Conservation (phyloP, 1,140 invertebrate genomes). For the Drosophila oshimai region DNA sequence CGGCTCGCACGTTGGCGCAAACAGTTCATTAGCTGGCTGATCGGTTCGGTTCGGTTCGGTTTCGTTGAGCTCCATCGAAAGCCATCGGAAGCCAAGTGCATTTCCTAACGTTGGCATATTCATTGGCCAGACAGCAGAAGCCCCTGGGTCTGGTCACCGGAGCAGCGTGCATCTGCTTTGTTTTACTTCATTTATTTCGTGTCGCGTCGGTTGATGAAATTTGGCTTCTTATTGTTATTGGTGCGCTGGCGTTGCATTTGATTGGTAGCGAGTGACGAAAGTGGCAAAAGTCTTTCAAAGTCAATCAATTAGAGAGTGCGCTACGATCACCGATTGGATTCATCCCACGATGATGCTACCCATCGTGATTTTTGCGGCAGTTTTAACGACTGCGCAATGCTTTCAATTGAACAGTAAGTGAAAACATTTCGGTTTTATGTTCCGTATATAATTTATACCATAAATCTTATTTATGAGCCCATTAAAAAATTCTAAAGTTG, state of each 20-base stretch:
- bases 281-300: constrained; percentile 43
- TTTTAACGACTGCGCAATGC: constrained; percentile 34
- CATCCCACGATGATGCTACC: constrained; percentile 35
- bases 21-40: constrained; percentile 42
- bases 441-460: too few relatives aligned
- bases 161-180: constrained; percentile 31
- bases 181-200: constrained; percentile 39
- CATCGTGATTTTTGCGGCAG: constrained; percentile 34
- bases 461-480: constrained; percentile 12
- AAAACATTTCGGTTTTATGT: background rate
- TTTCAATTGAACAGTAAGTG: constrained; percentile 79
- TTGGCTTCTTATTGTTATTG: constrained; percentile 33
- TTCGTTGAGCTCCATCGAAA: constrained; percentile 28
- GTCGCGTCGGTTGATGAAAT: constrained; percentile 62
- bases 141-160: constrained; percentile 28
- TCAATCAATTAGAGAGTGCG: constrained; percentile 40
- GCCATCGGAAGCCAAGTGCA: constrained; percentile 52
- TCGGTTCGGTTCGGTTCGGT: constrained; percentile 23
- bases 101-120: constrained; percentile 72
- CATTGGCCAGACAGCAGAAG: constrained; percentile 55
- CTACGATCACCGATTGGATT: constrained; percentile 25
- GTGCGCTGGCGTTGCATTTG: constrained; percentile 34
- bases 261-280: constrained; percentile 54
- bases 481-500: constrained; percentile 15
- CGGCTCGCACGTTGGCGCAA: constrained; percentile 51